These are phyloP conservation scores for Butorides virescens DNA, from an alignment of 2,113 vertebrate genomes.

Conservation along the genomic window DNA sequence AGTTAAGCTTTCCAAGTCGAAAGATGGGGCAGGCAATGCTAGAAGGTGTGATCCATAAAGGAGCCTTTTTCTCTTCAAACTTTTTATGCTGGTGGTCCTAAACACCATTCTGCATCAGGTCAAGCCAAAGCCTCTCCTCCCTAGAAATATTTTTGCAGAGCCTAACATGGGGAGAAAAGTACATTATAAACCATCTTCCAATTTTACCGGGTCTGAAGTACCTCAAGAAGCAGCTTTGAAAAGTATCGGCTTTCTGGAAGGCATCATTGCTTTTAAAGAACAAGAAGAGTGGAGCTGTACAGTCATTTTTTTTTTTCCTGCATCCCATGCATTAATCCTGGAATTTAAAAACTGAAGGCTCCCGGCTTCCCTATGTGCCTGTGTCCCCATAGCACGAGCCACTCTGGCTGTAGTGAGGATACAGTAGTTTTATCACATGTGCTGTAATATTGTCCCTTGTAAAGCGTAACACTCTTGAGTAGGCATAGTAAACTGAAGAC, in stretches of 20 bases:
- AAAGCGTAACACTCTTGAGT: not conserved
- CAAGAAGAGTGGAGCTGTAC: not conserved
- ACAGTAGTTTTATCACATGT: not conserved
- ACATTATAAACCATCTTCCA: not conserved
- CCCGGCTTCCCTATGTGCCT: not conserved
- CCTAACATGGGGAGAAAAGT: not conserved
- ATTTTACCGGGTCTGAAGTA: not conserved
- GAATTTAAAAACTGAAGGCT: not conserved
- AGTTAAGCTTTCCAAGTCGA: not conserved
- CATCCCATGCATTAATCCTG: not conserved
- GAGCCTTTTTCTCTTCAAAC: not conserved
- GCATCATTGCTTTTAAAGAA: not conserved
- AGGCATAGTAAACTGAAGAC: conserved; percentile 24
- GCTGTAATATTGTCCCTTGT: not conserved
- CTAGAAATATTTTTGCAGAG: not conserved
- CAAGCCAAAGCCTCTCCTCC: not conserved
- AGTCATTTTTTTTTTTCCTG: not conserved
- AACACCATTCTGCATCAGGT: not conserved
- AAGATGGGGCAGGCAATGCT: not conserved
- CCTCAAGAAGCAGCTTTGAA: not conserved
- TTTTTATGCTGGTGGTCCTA: not conserved
- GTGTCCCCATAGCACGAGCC: accelerated
- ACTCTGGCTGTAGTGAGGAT: not conserved
- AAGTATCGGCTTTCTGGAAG: not conserved
- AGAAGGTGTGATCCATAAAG: not conserved